A percentile compares a stretch with the other conserved stretches of the same genome.
Conservation (phyloP, 1,140 invertebrate genomes). For the Lycorma delicatula region DNA sequence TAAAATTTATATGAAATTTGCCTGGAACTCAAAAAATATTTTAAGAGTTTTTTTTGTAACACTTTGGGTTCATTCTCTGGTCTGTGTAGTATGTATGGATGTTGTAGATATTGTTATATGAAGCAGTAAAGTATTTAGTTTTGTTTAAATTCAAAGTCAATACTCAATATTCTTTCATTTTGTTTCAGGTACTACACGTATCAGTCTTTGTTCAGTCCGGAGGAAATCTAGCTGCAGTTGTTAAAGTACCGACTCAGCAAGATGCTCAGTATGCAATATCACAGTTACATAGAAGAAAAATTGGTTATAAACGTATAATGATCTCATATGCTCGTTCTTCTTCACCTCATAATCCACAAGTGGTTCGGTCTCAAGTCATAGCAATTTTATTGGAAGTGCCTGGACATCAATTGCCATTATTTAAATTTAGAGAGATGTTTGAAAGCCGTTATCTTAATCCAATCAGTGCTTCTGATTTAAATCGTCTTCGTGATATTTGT, state of each 20-base stretch:
- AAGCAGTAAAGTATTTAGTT: too few relatives aligned
- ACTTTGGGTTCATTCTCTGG: too few relatives aligned
- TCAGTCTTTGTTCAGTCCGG: constrained; percentile 57
- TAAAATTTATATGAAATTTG: too few relatives aligned
- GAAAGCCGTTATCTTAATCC: constrained; percentile 72
- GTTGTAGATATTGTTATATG: too few relatives aligned
- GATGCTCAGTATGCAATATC: constrained; percentile 78
- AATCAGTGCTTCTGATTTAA: constrained; percentile 70
- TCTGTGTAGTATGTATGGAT: too few relatives aligned
- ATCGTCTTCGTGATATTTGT: constrained; percentile 69
- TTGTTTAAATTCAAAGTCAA: too few relatives aligned
- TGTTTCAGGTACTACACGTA: constrained; percentile 56
- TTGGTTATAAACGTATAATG: constrained; percentile 72
- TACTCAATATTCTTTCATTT: too few relatives aligned
- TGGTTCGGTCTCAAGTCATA: constrained; percentile 50
- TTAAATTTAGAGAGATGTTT: constrained; percentile 78
- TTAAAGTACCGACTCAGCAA: constrained; percentile 52
- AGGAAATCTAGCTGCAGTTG: constrained; percentile 53
- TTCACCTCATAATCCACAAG: constrained; percentile 49
- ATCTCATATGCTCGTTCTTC: constrained; percentile 62
- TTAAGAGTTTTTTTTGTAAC: too few relatives aligned
- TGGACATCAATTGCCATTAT: constrained; percentile 64
- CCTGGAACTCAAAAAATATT: too few relatives aligned
- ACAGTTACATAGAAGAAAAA: constrained; percentile 69
- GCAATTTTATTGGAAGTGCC: constrained; percentile 59